Base-by-base conservation (phyloP, 92 coral and sea anemone genomes). In the Galaxea fascicularis region DNA sequence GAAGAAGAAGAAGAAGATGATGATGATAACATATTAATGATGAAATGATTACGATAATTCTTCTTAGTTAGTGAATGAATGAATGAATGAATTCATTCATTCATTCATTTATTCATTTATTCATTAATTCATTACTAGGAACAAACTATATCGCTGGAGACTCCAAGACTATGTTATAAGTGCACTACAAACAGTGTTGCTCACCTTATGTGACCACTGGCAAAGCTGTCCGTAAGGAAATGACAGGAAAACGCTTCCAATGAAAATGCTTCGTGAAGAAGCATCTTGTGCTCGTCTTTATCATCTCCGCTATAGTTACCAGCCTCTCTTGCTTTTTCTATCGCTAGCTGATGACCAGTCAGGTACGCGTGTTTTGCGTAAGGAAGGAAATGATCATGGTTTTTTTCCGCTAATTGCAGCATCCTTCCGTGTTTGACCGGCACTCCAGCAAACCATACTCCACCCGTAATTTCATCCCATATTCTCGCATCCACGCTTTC, bases 191-290 rank as follows among this genome's bases (percentile, higher is more conserved):
- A 18, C 4, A 1, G 20, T 8, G 35, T 1, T 59, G 10, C 6
- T 59, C 27, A 92, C 91, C 91, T 80, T 5, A 86, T 60, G 74
- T 92, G 95, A 59, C 95, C 95, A 78, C 88, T 89, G 11, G 95
- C 47, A 53, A 92, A 92, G 24, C 90, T 75, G 70, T 92, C 95
- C 0, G 93, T 92, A 10, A 89, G 91, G 22, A 92, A 92, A 75
- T 92, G 95, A 64, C 93, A 92, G 41, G 93, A 93, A 82, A 92
- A 92, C 53, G 86, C 93, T 5, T 92, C 95, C 31, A 92, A 45
- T 0, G 93, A 89, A 44, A 53, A 73, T 8, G 95, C 95, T 56
- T 85, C 88, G 4, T 81, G 56, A 39, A 85, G 93, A 0, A 79
- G 25, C 24, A 26, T 27, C 47, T 15, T 63, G 56, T 85, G 66